phyloP scores from a whole-genome alignment of 2,797 vertebrate species.

The Mus caroli region DNA sequence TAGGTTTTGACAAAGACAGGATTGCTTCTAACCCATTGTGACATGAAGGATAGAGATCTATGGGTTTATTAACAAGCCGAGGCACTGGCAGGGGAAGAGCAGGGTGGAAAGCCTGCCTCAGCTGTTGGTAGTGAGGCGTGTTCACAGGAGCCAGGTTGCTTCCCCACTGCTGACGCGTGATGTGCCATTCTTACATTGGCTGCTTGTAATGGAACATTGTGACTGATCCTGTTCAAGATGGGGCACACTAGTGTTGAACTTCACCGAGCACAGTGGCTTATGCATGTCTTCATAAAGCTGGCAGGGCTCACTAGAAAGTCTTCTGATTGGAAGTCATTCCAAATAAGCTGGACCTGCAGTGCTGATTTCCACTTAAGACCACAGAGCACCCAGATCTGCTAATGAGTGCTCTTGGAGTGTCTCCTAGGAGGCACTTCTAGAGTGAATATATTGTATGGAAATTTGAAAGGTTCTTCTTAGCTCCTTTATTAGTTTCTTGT shows the following conservation, averaged over 20 bases:
- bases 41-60: not conserved
- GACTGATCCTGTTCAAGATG: not conserved
- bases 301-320: conserved; percentile 20
- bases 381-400: not conserved
- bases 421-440: conserved; percentile 24
- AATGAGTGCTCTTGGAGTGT: not conserved
- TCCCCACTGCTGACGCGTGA: not conserved
- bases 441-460: not conserved
- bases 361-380: not conserved
- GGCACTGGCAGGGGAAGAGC: not conserved
- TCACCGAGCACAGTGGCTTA: conserved; percentile 8
- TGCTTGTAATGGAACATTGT: not conserved
- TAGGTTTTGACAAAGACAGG: not conserved
- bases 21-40: not conserved
- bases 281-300: conserved; percentile 33
- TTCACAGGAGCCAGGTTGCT: not conserved
- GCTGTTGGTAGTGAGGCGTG: not conserved
- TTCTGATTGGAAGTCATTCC: conserved; percentile 20
- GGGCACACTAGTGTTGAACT: not conserved
- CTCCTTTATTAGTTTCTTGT: conserved; percentile 54
- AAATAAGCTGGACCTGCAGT: not conserved
- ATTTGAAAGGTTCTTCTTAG: conserved; percentile 35
- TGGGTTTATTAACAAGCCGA: not conserved
- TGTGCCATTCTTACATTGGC: conserved; percentile 1
- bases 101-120: not conserved